Evolutionary conservation across 2,888 invertebrate species (phyloP).

Genomic region (Mythimna vitellina): DNA sequence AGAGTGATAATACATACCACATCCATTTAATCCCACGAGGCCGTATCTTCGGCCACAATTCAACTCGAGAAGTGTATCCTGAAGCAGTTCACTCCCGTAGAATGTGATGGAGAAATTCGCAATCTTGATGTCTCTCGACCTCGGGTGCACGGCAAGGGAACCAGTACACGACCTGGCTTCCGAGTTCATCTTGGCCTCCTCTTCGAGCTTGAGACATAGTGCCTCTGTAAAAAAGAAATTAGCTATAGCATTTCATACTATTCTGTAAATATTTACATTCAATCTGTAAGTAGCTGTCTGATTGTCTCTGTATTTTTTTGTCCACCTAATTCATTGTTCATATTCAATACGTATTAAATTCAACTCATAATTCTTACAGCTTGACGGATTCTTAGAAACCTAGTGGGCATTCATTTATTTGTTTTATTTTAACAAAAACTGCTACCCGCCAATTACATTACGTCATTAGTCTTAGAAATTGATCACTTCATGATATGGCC

Average conservation of each 20-base stretch:
- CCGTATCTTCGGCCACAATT: conserved; percentile 99
- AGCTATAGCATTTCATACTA: background rate
- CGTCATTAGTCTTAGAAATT: too few species aligned
- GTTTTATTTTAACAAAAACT: too few species aligned
- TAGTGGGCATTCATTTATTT: too few species aligned
- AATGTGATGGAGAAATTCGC: conserved; percentile 99
- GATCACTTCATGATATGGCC: too few species aligned
- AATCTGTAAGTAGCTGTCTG: background rate
- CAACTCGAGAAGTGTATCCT: conserved; percentile 98
- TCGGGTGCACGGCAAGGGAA: conserved; percentile 97
- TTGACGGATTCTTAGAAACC: too few species aligned
- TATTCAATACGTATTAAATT: too few species aligned
- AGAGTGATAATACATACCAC: conserved; percentile 91
- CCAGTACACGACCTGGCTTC: conserved; percentile 98
- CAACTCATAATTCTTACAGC: too few species aligned
- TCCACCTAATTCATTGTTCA: background rate
- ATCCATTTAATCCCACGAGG: conserved; percentile 98
- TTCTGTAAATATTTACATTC: background rate
- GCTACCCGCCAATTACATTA: too few species aligned
- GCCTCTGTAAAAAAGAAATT: conserved; percentile 91
- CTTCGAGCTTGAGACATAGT: conserved; percentile 96
- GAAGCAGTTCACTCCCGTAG: conserved; percentile 98
- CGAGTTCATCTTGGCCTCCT: conserved; percentile 97
- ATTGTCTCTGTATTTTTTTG: background rate
- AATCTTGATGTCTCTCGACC: conserved; percentile 98